Evolutionary conservation across 2,113 vertebrate genomes (phyloP), one percentile per base, ranked within the genome.

Genomic region (Charina bottae): DNA sequence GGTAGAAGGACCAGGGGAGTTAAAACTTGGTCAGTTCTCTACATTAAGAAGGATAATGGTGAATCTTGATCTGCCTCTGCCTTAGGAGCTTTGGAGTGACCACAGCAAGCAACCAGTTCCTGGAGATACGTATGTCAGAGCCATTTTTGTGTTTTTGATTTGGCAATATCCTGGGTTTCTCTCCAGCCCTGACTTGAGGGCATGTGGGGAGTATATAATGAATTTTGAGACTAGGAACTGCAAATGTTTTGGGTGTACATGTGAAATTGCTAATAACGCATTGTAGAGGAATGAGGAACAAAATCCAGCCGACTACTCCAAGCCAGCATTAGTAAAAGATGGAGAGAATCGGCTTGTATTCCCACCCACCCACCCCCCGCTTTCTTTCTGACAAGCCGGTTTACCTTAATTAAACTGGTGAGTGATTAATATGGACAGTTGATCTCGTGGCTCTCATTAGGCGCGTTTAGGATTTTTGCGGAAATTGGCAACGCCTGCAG

Each of bases 381-480:
- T 96, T 95, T 84, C 93, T 96, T 95, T 96, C 94, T 97, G 96
- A 97, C 95, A 97, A 91, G 93, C 93, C 93, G 94, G 95, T 97
- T 97, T 97, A 96, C 96, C 95, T 97, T 97, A 97, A 97, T 97
- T 97, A 97, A 97, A 96, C 95, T 92, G 64, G 92, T 96, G 94
- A 97, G 92, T 96, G 95, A 97, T 97, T 97, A 97, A 96, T 96
- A 96, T 90, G 96, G 97, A 97, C 95, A 96, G 95, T 95, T 97
- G 96, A 95, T 97, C 92, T 93, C 11, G 90, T 95, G 93, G 60
- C 95, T 97, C 96, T 97, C 97, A 96, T 97, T 92, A 94, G 95
- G 93, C 97, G 93, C 93, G 56, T 97, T 97, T 97, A 96, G 96
- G 94, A 95, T 93, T 78, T 88, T 95, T 93, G 90, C 96, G 92